Percentiles rank a stretch among this genome's conserved stretches.
phyloP scores from a whole-genome alignment of 2,888 invertebrate genomes.

The Crocallis elinguaria region DNA sequence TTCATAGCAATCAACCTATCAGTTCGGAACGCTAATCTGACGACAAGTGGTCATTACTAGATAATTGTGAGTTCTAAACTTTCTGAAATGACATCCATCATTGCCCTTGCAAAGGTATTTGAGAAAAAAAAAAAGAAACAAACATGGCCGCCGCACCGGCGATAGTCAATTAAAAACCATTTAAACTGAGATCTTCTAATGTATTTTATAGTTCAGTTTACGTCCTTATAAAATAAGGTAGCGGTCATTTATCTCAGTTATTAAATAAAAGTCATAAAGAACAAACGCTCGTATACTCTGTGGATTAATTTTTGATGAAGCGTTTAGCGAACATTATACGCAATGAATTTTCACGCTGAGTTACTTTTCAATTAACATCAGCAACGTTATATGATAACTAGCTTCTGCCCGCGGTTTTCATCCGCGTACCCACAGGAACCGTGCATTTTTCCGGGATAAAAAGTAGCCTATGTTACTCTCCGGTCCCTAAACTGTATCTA shows the following conservation, averaged over 20 bases:
- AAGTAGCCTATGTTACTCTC: too few species aligned
- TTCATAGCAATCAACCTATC: conserved; percentile 75
- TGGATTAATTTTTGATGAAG: conserved; percentile 16
- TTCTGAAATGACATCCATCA: conserved; percentile 67
- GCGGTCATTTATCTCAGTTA: conserved; percentile 14
- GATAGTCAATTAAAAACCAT: conserved; percentile 22
- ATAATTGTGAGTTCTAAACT: conserved; percentile 67
- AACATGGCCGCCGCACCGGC: conserved; percentile 24
- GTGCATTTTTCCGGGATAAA: too few species aligned
- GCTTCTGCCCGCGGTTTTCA: too few species aligned
- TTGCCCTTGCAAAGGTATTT: conserved; percentile 41
- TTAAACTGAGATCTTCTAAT: conserved; percentile 22
- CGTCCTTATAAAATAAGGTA: conserved; percentile 9
- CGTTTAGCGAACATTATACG: conserved; percentile 20
- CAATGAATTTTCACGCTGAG: conserved; percentile 21
- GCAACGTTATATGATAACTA: conserved; percentile 28
- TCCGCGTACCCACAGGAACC: too few species aligned
- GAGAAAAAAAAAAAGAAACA: conserved; percentile 30
- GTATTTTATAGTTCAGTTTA: conserved; percentile 16
- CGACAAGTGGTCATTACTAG: conserved; percentile 57
- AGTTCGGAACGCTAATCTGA: conserved; percentile 64
- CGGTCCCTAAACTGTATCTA: too few species aligned
- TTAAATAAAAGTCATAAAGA: conserved; percentile 16
- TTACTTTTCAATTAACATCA: conserved; percentile 30
- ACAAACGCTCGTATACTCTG: neutral